Evolutionary conservation across 2,888 invertebrate species (phyloP).

Genomic region (Autographa pulchrina): DNA sequence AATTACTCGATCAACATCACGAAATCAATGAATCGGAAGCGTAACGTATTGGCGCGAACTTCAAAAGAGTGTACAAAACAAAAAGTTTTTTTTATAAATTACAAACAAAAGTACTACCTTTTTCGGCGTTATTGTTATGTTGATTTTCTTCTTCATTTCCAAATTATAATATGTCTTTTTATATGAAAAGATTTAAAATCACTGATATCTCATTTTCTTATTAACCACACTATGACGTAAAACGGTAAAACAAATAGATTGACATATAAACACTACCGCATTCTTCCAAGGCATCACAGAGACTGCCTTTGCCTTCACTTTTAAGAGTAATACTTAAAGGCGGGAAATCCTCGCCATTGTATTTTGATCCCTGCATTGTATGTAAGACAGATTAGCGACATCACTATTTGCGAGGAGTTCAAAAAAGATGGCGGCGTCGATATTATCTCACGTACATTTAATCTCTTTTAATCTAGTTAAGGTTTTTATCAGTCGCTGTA

Average conservation of each 20-base stretch:
- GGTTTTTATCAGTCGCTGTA: constrained; percentile 71
- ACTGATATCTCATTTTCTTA: constrained; percentile 37
- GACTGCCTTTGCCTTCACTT: constrained; percentile 51
- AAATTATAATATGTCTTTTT: constrained; percentile 6
- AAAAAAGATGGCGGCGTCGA: constrained; percentile 55
- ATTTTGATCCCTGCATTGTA: constrained; percentile 47
- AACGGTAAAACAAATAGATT: constrained; percentile 18
- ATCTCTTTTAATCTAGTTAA: constrained; percentile 76
- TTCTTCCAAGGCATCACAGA: constrained; percentile 45
- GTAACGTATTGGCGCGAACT: constrained; percentile 11
- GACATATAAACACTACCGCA: constrained; percentile 40
- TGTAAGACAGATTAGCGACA: constrained; percentile 25
- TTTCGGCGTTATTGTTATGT: constrained; percentile 64
- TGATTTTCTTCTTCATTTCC: constrained; percentile 70
- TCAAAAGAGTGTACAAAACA: constrained; percentile 1
- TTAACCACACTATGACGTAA: constrained; percentile 23
- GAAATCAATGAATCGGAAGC: constrained; percentile 12
- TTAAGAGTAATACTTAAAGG: constrained; percentile 54
- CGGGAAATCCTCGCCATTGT: constrained; percentile 58
- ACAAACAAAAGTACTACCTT: constrained; percentile 58
- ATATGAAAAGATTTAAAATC: constrained; percentile 9
- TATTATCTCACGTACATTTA: constrained; percentile 64
- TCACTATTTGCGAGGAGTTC: constrained; percentile 46
- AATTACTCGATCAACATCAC: not conserved
- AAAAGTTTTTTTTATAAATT: not conserved